Percentiles rank a stretch among this genome's conserved stretches.
Conservation (phyloP, 2,888 invertebrate species). For the Meteorus cinctellus region DNA sequence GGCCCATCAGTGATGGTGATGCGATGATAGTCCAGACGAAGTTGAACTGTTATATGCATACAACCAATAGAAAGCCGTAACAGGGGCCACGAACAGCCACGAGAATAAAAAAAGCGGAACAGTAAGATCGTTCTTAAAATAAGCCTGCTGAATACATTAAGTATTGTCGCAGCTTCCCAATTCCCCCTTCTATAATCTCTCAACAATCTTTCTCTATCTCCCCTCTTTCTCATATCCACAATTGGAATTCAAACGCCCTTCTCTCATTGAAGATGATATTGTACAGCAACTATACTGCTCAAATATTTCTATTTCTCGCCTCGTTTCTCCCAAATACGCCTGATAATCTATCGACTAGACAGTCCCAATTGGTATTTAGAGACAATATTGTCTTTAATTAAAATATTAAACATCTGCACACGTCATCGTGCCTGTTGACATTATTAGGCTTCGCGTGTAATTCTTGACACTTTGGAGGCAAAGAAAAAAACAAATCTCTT, state of each 20-base stretch:
- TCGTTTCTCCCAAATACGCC: neutral
- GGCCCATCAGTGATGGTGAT: conserved; percentile 17
- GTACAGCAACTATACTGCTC: neutral
- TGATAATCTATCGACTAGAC: neutral
- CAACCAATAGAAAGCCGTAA: neutral
- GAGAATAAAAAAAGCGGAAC: neutral
- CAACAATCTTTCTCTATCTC: neutral
- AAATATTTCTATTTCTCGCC: neutral
- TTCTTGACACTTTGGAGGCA: neutral
- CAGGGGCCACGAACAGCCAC: neutral
- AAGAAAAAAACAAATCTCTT: neutral
- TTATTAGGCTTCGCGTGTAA: neutral
- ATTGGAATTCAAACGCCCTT: neutral
- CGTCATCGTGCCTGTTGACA: neutral
- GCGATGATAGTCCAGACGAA: neutral
- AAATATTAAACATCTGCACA: neutral
- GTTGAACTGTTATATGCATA: neutral
- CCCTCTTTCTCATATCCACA: neutral
- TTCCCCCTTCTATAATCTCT: neutral
- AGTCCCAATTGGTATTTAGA: conserved; percentile 3
- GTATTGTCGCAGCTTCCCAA: neutral
- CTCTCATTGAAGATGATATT: neutral
- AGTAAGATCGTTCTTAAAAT: neutral
- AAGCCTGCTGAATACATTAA: neutral
- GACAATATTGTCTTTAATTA: neutral